Evolutionary conservation across 2,888 invertebrate genomes (phyloP), one percentile per base, ranked within the genome.

Genomic region (Spatulosminthurus flaviceps): DNA sequence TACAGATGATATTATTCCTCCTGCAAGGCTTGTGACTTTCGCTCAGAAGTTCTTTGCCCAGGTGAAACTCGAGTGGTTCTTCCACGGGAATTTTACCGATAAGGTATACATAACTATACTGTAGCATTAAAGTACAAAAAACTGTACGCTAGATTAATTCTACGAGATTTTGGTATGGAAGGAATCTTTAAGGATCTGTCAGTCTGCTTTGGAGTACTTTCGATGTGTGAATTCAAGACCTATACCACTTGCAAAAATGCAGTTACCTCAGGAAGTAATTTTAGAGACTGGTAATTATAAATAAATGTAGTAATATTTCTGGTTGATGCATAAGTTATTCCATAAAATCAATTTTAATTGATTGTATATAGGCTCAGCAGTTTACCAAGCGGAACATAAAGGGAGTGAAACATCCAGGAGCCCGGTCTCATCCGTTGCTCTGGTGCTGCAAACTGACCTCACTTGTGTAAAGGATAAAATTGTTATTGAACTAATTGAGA

Each of bases 31-130:
- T 21, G 90, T 93, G 84, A 90, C 91, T 41, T 97, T 95, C 87
- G 92, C 95, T 7, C 91, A 92, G 0, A 91, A 93, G 74, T 90
- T 97, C 83, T 90, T 97, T 73, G 92, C 93, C 0, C 92, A 93
- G 80, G 90, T 97, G 86, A 95, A 96, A 87, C 90, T 97, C 0
- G 97, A 98, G 87, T 92, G 93, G 76, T 90, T 98, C 66, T 91
- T 97, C 86, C 94, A 94, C 87, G 98, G 98, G 1, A 98, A 98
- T 87, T 88, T 93, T 0, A 70, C 79, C 0, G 61, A 75, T 13
- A 64, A n/a, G 34, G 75, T 75, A 51, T n/a, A n/a, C n/a, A n/a
- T n/a, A n/a, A n/a, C n/a, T n/a, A n/a, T n/a, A n/a, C n/a, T n/a
- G n/a, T n/a, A n/a, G 16, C 19, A 51, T 11, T 16, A 51, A 51